Conservation (phyloP, 2,113 vertebrate species). For the Phocoena phocoena region DNA sequence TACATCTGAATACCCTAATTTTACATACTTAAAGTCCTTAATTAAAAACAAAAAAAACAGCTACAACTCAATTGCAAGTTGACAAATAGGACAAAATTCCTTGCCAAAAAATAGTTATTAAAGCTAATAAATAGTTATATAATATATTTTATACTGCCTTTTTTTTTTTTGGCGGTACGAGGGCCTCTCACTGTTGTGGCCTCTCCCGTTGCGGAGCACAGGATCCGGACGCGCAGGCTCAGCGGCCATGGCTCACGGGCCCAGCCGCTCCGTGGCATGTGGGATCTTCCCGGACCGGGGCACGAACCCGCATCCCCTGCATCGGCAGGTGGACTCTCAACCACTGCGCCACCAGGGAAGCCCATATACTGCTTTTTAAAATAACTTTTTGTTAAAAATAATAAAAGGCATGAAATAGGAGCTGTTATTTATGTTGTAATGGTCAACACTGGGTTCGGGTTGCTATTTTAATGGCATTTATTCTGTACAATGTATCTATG, state of each 20-base stretch:
- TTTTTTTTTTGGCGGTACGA: not conserved
- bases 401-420: constrained; percentile 29
- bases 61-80: constrained; percentile 60
- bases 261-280: no score
- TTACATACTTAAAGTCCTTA: constrained; percentile 47
- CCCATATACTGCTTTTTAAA: not conserved
- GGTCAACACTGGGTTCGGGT: not conserved
- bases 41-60: constrained; percentile 43
- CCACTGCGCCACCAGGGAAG: no score
- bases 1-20: constrained; percentile 65
- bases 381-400: constrained; percentile 37
- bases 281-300: no score
- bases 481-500: not conserved
- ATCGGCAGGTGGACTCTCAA: no score
- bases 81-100: constrained; percentile 47
- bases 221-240: no score
- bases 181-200: no score
- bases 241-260: no score
- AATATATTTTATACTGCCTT: not conserved
- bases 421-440: not conserved
- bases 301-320: no score
- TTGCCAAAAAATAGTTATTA: constrained; percentile 63
- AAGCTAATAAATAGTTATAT: constrained; percentile 28
- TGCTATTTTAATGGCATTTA: constrained; percentile 26
- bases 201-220: no score